Base-by-base conservation (phyloP, 1,140 invertebrate species). In the Caenorhabditis briggsae region DNA sequence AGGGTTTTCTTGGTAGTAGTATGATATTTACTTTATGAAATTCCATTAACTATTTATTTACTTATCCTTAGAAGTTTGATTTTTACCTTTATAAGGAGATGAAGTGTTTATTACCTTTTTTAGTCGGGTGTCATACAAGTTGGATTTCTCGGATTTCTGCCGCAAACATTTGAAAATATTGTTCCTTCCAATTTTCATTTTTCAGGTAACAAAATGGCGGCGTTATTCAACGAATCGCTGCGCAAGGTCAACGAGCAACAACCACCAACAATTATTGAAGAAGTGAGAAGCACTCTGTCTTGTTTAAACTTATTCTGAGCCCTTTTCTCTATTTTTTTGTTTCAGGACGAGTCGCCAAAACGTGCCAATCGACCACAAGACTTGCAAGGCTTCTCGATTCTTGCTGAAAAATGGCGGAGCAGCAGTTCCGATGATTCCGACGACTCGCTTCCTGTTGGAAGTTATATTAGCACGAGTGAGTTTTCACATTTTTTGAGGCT, bases 191-290 rank as follows among this genome's bases (percentile, higher is more conserved):
- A 11, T 23, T 20, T 43, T 78, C 20, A 2, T 23, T 78, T 78
- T 78, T 8, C 11, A 41, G 33, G 33, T 33, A 33, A 33, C n/a
- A n/a, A 14, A 48, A 78, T 78, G 70, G 70, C 70, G 2, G 70
- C 70, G 12, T 16, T 78, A 11, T 78, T 78, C 46, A 78, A 78
- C 33, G 70, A 78, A 14, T 78, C 70, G 2, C 70, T 78, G 70
- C 43, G 70, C 7, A 78, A 78, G 70, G 70, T 78, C 70, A 78
- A 78, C 70, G 70, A 78, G 46, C 70, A 78, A 16, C 70, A 78
- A 43, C 70, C 70, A 9, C 70, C 70, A 23, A 78, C 70, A 12
- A 78, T 78, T 53, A 53, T 78, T 23, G 70, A 78, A 53, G 70
- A 78, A 50, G 70, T 78, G 20, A 50, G 46, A 23, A 8, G 14